Evolutionary conservation across 2,797 vertebrate genomes (phyloP).

Genomic region (Diplodus puntazzo): DNA sequence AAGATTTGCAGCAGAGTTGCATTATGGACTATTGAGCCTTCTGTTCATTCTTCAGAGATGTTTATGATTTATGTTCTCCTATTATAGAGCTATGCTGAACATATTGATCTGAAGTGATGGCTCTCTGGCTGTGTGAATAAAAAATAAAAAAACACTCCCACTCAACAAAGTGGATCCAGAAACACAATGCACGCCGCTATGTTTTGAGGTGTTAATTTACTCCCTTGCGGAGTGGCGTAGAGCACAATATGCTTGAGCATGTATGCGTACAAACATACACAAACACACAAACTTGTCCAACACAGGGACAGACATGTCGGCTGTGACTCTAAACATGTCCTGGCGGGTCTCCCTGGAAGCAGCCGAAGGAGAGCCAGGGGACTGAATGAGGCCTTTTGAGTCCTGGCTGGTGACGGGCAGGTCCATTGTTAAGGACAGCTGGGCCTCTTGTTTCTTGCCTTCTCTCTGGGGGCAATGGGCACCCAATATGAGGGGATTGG

Average conservation of each 20-base stretch:
- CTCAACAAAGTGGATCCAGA: neutral
- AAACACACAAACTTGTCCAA: slow-evolving; percentile 31
- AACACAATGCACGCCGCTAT: neutral
- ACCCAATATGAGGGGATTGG: slow-evolving; percentile 84
- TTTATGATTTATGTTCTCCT: neutral
- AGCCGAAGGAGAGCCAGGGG: slow-evolving; percentile 67
- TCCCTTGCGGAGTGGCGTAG: too few species aligned
- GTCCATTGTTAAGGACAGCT: slow-evolving; percentile 88
- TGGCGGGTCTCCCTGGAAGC: slow-evolving; percentile 75
- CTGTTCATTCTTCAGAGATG: too few species aligned
- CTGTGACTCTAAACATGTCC: slow-evolving; percentile 71
- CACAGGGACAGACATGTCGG: slow-evolving; percentile 64
- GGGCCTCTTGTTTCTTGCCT: slow-evolving; percentile 84
- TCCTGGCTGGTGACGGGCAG: slow-evolving; percentile 73
- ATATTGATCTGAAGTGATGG: neutral
- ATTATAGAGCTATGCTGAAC: neutral
- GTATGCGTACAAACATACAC: slow-evolving; percentile 21
- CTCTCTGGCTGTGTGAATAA: neutral
- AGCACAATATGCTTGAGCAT: slow-evolving; percentile 9
- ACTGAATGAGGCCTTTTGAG: slow-evolving; percentile 85
- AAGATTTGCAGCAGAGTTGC: neutral
- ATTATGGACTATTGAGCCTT: too few species aligned
- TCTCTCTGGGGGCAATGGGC: slow-evolving; percentile 82
- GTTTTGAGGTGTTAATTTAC: neutral
- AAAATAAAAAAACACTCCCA: neutral